Evolutionary conservation across 2,113 vertebrate genomes (phyloP).

Genomic region (Phalacrocorax carbo): DNA sequence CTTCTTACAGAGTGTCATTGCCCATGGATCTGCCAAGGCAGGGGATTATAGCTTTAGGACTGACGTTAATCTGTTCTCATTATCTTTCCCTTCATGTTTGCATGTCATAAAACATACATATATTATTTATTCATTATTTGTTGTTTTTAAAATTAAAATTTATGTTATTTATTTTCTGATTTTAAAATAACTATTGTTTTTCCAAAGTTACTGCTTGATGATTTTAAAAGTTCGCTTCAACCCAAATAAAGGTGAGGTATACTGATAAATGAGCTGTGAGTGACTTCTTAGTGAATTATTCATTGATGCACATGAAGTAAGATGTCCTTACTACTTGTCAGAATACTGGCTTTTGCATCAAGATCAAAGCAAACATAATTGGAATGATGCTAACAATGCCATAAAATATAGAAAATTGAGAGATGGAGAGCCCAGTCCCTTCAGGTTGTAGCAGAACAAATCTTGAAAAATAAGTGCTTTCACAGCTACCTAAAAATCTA

Average conservation of each 20-base stretch:
- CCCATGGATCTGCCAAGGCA: background rate
- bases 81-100: background rate
- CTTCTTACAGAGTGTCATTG: background rate
- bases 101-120: background rate
- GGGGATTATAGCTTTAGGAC: background rate
- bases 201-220: background rate
- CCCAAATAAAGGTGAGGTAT: background rate
- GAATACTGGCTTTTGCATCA: background rate
- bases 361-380: constrained; percentile 50
- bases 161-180: background rate
- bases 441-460: background rate
- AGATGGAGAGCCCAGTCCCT: background rate
- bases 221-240: background rate
- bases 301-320: background rate
- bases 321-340: background rate
- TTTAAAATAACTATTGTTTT: background rate
- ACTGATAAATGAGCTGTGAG: background rate
- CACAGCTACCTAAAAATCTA: background rate
- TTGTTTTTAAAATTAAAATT: background rate
- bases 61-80: background rate
- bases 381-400: constrained; percentile 11
- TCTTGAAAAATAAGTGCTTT: background rate
- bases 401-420: background rate
- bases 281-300: constrained; percentile 16
- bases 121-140: background rate